Base-by-base conservation (phyloP, 2,888 invertebrate species). In the Choristoneura rosaceana region DNA sequence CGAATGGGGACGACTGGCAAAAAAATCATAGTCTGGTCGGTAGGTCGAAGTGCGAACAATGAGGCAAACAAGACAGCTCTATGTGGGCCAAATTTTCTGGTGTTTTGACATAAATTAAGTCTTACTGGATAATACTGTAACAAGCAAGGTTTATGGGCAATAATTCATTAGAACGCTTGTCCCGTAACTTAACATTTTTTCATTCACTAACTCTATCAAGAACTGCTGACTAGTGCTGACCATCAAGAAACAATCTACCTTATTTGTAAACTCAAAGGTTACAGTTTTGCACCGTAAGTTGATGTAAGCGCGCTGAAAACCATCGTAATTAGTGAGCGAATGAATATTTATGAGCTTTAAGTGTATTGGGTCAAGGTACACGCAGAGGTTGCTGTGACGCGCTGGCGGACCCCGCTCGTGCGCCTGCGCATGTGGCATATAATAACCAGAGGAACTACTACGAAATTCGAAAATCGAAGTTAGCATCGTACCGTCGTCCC, bases 291-390 rank as follows among this genome's bases (percentile, higher is more conserved):
- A 62, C 61, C 34, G 34, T 38, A 43, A 0, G 45, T 52, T 43
- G 12, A 3, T 8, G 15, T 52, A 38, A 50, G 64, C 50, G 45
- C 50, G 63, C 64, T 73, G 73, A 64, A 69, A 73, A 59, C 67
- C 50, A 68, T 73, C 63, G 67, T 68, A 52, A 64, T 73, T 64
- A 69, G 43, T 43, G 41, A 65, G 38, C n/a, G 65, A 14, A 71
- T 71, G 71, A 73, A 73, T 73, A 73, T 73, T 68, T 63, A 73
- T 69, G 50, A 8, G 63, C 55, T 69, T 52, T 59, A 41, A 69
- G 69, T 50, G 64, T 73, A 73, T 73, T 73, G 52, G 73, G 73
- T 73, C 73, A 73, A 73, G 73, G 73, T 52, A 50, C 12, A 14
- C 33, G 62, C 25, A n/a, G 25, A 15, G 8, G 58, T 63, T 58